Evolutionary conservation across 1,140 invertebrate genomes (phyloP).

Genomic region (Bathynomus jamesi): DNA sequence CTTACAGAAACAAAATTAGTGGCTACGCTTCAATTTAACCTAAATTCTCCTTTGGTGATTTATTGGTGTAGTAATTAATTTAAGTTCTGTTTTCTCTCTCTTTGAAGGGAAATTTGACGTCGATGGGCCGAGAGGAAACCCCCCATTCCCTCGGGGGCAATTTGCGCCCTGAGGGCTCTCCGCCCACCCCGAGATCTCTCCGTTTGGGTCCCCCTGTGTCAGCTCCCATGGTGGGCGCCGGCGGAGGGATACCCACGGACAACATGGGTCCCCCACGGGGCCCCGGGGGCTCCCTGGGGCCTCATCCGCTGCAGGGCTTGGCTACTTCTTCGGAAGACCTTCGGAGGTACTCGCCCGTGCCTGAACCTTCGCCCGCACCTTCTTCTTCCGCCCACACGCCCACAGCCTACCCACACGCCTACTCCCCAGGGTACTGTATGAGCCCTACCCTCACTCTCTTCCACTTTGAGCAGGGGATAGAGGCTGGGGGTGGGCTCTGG

Average conservation of each 20-base stretch:
- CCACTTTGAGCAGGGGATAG: neutral
- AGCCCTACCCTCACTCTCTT: constrained; percentile 1
- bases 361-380: constrained; percentile 33
- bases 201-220: constrained; percentile 51
- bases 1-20: no score
- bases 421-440: constrained; percentile 34
- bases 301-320: constrained; percentile 16
- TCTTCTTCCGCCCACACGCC: constrained; percentile 25
- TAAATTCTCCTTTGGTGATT: no score
- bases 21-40: no score
- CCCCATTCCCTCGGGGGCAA: constrained; percentile 46
- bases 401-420: constrained; percentile 26
- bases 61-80: no score
- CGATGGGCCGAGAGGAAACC: constrained; percentile 43
- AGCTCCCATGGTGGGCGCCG: constrained; percentile 13
- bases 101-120: constrained; percentile 28
- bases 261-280: neutral
- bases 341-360: constrained; percentile 34
- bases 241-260: neutral
- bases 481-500: neutral
- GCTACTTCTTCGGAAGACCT: constrained; percentile 34
- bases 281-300: neutral
- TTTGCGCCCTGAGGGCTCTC: constrained; percentile 54
- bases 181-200: constrained; percentile 75
- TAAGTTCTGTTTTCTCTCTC: neutral